These are phyloP conservation scores for Chydorus sphaericus DNA, from an alignment of 2,888 invertebrate species.

Conservation along the genomic window DNA sequence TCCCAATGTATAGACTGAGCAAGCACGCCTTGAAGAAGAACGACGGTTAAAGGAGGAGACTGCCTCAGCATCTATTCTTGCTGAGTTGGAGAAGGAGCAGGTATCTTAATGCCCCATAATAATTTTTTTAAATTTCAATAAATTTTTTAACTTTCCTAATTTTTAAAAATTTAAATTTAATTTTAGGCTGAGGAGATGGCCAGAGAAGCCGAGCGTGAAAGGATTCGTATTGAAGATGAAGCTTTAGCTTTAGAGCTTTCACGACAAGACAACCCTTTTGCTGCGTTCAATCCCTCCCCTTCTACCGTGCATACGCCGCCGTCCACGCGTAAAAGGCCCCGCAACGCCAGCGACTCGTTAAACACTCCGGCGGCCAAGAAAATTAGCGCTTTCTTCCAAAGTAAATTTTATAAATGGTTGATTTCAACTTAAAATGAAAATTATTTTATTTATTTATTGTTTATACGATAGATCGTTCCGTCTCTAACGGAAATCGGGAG, in stretches of 20 bases:
- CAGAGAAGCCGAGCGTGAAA: not conserved
- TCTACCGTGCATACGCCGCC: not conserved
- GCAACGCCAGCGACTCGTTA: not conserved
- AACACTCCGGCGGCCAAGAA: not conserved
- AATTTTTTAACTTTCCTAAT: not conserved
- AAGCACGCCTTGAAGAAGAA: too few species aligned
- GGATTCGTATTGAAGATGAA: not conserved
- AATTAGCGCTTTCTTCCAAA: not conserved
- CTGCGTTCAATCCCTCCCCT: not conserved
- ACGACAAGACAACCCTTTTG: not conserved
- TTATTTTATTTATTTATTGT: not conserved
- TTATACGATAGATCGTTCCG: not conserved
- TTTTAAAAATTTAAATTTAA: not conserved
- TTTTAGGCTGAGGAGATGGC: not conserved
- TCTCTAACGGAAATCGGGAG: not conserved
- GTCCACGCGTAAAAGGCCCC: not conserved
- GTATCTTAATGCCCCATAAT: too few species aligned
- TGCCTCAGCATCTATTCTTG: not conserved
- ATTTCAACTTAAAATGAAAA: not conserved
- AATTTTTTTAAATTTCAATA: too few species aligned
- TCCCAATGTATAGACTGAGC: too few species aligned
- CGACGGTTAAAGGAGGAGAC: not conserved
- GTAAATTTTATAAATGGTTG: not conserved
- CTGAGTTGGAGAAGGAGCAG: not conserved
- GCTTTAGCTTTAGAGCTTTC: not conserved